A percentile compares a stretch with the other conserved stretches of the same genome.
Evolutionary conservation across 1,140 invertebrate genomes (phyloP).

Genomic region (Lepidostoma basale): DNA sequence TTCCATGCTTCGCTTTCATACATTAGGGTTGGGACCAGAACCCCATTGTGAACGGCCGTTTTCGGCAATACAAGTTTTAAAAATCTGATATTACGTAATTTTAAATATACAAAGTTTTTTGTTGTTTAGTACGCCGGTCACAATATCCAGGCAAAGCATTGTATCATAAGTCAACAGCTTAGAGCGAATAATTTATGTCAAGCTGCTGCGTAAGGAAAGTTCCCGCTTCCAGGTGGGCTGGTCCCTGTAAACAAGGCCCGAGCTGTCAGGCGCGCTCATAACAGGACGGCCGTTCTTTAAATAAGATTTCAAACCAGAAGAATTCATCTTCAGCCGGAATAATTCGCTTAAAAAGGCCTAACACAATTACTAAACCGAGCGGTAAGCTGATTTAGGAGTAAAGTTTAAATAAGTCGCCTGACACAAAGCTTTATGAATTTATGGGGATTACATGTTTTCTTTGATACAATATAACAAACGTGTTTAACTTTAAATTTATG

Average conservation of each 20-base stretch:
- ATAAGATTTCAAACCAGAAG: slow-evolving; percentile 42
- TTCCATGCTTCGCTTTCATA: too few relatives aligned
- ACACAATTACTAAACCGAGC: slow-evolving; percentile 37
- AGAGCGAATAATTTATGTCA: slow-evolving; percentile 45
- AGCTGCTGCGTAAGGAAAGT: slow-evolving; percentile 43
- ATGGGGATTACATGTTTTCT: slow-evolving; percentile 11
- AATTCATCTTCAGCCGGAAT: slow-evolving; percentile 30
- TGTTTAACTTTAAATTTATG: slow-evolving; percentile 18
- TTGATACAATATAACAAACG: slow-evolving; percentile 4
- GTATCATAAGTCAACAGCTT: slow-evolving; percentile 31
- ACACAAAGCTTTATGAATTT: slow-evolving; percentile 1
- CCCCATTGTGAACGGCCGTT: too few relatives aligned
- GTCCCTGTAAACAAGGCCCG: slow-evolving; percentile 42
- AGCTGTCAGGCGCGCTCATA: slow-evolving; percentile 41
- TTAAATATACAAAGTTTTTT: too few relatives aligned
- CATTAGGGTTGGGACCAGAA: too few relatives aligned
- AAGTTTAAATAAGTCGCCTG: slow-evolving; percentile 38
- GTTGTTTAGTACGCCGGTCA: too few relatives aligned
- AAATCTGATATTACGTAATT: too few relatives aligned
- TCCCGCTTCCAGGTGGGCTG: slow-evolving; percentile 30
- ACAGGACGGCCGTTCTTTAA: slow-evolving; percentile 37
- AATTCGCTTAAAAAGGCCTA: slow-evolving; percentile 42
- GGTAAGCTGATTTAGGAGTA: slow-evolving; percentile 38
- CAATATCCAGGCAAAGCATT: too few relatives aligned
- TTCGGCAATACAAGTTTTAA: too few relatives aligned